Conservation (phyloP, 37 sponge, comb jelly and placozoan species). For the Cliona cf. orientalis region DNA sequence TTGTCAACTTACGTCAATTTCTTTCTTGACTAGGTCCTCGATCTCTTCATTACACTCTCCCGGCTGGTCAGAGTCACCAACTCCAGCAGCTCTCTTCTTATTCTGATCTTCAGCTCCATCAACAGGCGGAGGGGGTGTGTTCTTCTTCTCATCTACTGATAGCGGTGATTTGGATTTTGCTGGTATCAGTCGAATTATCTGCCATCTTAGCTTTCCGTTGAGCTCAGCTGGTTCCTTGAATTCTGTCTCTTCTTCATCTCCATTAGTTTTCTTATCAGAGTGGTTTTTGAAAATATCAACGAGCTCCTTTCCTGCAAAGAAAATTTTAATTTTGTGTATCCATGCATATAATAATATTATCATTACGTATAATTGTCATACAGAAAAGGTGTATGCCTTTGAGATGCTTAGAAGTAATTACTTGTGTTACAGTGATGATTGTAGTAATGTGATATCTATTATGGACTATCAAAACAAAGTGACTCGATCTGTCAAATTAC, state of each 20-base stretch:
- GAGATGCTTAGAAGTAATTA: too few relatives aligned
- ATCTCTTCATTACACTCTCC: neutral
- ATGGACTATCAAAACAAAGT: neutral
- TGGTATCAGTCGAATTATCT: constrained; percentile 33
- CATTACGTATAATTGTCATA: too few relatives aligned
- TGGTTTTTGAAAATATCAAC: constrained; percentile 11
- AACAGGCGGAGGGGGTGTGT: neutral
- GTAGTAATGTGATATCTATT: too few relatives aligned
- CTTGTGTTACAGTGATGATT: too few relatives aligned
- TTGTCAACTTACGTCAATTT: neutral
- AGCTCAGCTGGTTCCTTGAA: constrained; percentile 63
- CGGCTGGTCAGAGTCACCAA: neutral
- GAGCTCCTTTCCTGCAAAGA: constrained; percentile 1
- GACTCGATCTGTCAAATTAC: constrained; percentile 17
- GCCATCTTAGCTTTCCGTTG: constrained; percentile 59
- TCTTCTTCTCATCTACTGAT: constrained; percentile 15
- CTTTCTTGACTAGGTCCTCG: neutral
- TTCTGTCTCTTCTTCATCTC: constrained; percentile 2
- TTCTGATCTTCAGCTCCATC: neutral
- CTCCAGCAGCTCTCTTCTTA: neutral
- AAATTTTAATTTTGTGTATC: too few relatives aligned
- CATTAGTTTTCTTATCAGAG: neutral
- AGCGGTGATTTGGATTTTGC: too few relatives aligned
- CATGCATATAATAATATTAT: too few relatives aligned
- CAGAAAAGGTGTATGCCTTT: too few relatives aligned